Conservation (phyloP, 2,888 invertebrate genomes). For the Pocota personata region DNA sequence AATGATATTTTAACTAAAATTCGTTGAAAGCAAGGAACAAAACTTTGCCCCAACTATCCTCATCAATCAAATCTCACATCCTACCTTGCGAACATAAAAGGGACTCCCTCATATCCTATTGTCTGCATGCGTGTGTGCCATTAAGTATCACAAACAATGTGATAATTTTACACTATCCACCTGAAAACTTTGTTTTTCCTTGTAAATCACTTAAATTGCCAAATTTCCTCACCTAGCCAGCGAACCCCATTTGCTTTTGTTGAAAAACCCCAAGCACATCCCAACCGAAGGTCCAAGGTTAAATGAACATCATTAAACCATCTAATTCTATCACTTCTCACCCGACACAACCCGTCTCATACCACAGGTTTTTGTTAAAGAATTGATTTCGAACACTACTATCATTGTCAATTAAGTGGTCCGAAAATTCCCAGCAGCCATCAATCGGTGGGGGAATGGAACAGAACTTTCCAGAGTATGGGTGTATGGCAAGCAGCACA, state of each 20-base stretch:
- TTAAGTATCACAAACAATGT: slow-evolving; percentile 58
- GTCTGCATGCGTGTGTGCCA: slow-evolving; percentile 14
- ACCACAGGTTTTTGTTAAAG: slow-evolving; percentile 30
- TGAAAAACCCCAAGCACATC: slow-evolving; percentile 16
- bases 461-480: slow-evolving; percentile 9
- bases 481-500: slow-evolving; percentile 13
- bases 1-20: slow-evolving; percentile 24
- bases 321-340: slow-evolving; percentile 67
- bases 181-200: slow-evolving; percentile 40
- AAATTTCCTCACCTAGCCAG: slow-evolving; percentile 58
- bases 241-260: neutral
- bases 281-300: slow-evolving; percentile 46
- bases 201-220: slow-evolving; percentile 66
- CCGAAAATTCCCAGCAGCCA: slow-evolving; percentile 48
- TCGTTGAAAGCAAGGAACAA: neutral
- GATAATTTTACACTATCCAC: slow-evolving; percentile 61
- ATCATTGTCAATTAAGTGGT: slow-evolving; percentile 72
- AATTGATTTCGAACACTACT: slow-evolving; percentile 71
- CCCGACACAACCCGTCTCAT: slow-evolving; percentile 11
- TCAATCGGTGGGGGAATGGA: slow-evolving; percentile 33
- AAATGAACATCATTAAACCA: slow-evolving; percentile 70
- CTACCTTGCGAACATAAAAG: neutral
- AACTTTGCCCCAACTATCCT: slow-evolving; percentile 48
- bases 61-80: slow-evolving; percentile 57
- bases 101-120: neutral